phyloP scores from a whole-genome alignment of 92 coral and sea anemone genomes.

The Zoanthus solanderi region DNA sequence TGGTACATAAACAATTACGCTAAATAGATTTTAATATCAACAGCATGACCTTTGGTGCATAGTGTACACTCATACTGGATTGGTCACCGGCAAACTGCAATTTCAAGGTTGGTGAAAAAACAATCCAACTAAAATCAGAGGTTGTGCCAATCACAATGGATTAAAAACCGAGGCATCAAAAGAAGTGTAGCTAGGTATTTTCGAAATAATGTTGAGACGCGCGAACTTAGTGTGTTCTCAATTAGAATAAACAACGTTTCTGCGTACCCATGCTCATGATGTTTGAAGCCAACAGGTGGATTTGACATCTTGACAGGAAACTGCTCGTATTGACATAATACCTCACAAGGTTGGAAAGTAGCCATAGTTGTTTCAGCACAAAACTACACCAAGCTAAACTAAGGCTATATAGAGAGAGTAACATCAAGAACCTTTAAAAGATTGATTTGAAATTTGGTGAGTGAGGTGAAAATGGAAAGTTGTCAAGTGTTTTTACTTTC shows the following conservation, averaged over 20 bases:
- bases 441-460: neutral
- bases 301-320: neutral
- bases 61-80: neutral
- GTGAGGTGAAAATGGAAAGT: no score
- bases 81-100: slow-evolving; percentile 15
- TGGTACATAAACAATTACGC: slow-evolving; percentile 15
- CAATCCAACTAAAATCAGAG: neutral
- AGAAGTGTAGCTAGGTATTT: no score
- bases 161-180: no score
- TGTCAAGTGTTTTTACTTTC: no score
- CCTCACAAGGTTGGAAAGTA: neutral
- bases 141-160: neutral
- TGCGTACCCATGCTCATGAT: neutral
- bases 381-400: neutral
- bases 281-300: neutral
- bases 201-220: no score
- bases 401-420: neutral
- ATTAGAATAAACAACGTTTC: neutral
- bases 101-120: neutral
- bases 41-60: slow-evolving; percentile 26
- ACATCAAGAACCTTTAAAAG: neutral
- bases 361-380: neutral
- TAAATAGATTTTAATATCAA: slow-evolving; percentile 33
- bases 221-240: neutral
- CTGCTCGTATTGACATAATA: neutral